phyloP scores from a whole-genome alignment of 2,888 invertebrate genomes.

The Sipha maydis region DNA sequence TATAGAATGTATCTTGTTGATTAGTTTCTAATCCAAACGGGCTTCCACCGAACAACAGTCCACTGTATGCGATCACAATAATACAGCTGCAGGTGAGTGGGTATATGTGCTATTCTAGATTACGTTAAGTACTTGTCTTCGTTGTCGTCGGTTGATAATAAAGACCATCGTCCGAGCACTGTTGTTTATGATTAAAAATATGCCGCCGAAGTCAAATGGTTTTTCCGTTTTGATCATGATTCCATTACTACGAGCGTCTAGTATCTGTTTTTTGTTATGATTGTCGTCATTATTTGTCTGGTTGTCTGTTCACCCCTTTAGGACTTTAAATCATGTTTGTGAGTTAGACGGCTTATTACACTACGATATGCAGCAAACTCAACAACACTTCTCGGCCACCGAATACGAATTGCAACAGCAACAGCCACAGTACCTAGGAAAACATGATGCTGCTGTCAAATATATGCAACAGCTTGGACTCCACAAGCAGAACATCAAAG shows the following conservation, averaged over 20 bases:
- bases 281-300: not conserved
- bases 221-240: not conserved
- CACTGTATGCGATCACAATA: not conserved
- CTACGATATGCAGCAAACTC: constrained; percentile 46
- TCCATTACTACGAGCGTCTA: not conserved
- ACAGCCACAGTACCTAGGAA: constrained; percentile 56
- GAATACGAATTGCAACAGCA: constrained; percentile 59
- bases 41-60: not conserved
- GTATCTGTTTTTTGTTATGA: not conserved
- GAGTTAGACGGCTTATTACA: not conserved
- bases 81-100: not conserved
- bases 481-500: constrained; percentile 58
- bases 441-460: constrained; percentile 58
- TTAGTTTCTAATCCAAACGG: constrained; percentile 36
- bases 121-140: not conserved
- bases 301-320: not conserved
- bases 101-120: not conserved
- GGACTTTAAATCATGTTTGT: constrained; percentile 38
- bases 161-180: not conserved
- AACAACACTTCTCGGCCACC: constrained; percentile 50
- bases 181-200: not conserved
- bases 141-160: not conserved
- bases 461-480: constrained; percentile 58
- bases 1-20: constrained; percentile 12
- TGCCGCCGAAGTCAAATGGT: not conserved